Evolutionary conservation across 92 coral and sea anemone genomes (phyloP), one percentile per base, ranked within the genome.

Genomic region (Blastomussa wellsi): DNA sequence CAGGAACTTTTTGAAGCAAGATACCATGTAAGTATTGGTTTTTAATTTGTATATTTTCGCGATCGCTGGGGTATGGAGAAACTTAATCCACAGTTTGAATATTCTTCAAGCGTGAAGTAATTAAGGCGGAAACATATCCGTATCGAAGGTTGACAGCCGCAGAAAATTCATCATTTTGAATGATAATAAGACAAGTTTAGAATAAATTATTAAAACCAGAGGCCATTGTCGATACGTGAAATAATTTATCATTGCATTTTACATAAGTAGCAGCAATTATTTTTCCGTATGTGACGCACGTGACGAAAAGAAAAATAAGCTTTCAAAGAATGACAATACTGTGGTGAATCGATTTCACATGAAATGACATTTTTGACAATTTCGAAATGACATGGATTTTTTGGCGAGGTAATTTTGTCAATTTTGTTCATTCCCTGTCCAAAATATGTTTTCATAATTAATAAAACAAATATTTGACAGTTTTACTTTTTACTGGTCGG

Each of bases 1-100:
- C 77, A 69, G 44, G 92, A 87, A 41, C 86, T 94, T 52, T 90
- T 88, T 52, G 89, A 87, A 17, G 98, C 93, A 29, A 76, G 90
- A 48, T 84, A 92, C 62, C 89, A 86, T 84, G 91, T 91, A 64
- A 92, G 92, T 77, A 26, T 62, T 62, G 0, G 0, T 51, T 51
- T 5, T 57, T 62, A 8, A 8, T 29, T 62, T 62, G n/a, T n/a
- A n/a, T n/a, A n/a, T 62, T 51, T 15, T 51, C 1, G 57, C 57
- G 57, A 62, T 57, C 65, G 29, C 68, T 4, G 16, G 4, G 7
- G 28, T 57, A 29, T 20, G 15, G 13, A 16, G 68, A 4, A 35
- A 51, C 2, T 51, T 51, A 51, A 51, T 51, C 57, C 57, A 51
- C 16, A 5, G 33, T 62, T 62, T 62, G 29, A 57, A 57, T 57